Evolutionary conservation across 2,888 invertebrate species (phyloP).

Genomic region (Pristionchus exspectatus): DNA sequence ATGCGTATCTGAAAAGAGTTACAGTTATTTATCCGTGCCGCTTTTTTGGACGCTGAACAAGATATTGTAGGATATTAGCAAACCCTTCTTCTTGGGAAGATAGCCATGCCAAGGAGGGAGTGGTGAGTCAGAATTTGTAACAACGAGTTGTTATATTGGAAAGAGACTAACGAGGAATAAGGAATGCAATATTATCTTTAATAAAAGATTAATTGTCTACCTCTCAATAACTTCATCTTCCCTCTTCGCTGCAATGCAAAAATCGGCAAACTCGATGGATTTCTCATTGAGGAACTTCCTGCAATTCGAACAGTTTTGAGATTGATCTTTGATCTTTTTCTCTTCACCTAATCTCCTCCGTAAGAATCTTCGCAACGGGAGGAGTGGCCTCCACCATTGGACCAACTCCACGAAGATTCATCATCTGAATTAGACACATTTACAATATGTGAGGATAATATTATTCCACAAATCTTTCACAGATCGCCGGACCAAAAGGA

Average conservation of each 20-base stretch:
- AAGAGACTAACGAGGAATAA: too few species aligned
- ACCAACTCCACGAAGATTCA: neutral
- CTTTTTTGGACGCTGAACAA: too few species aligned
- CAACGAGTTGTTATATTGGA: too few species aligned
- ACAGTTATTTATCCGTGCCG: neutral
- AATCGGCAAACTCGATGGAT: slow-evolving; percentile 45
- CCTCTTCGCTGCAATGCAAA: neutral
- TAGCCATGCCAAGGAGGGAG: too few species aligned
- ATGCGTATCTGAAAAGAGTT: slow-evolving; percentile 57
- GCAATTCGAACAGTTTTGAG: neutral
- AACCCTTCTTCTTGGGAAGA: too few species aligned
- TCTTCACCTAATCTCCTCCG: slow-evolving; percentile 1
- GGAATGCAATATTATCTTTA: too few species aligned
- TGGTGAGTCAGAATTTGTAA: too few species aligned
- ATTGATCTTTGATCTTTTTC: neutral
- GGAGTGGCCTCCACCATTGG: slow-evolving; percentile 14
- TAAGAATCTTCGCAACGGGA: slow-evolving; percentile 18
- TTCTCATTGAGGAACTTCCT: slow-evolving; percentile 44
- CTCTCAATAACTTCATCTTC: slow-evolving; percentile 49
- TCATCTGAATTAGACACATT: neutral
- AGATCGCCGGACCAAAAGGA: too few species aligned
- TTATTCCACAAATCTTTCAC: too few species aligned
- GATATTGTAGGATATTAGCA: too few species aligned
- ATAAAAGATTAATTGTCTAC: neutral
- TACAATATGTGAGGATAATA: too few species aligned